Conservation (phyloP, 2,113 vertebrate genomes). For the Amblyornis subalaris region DNA sequence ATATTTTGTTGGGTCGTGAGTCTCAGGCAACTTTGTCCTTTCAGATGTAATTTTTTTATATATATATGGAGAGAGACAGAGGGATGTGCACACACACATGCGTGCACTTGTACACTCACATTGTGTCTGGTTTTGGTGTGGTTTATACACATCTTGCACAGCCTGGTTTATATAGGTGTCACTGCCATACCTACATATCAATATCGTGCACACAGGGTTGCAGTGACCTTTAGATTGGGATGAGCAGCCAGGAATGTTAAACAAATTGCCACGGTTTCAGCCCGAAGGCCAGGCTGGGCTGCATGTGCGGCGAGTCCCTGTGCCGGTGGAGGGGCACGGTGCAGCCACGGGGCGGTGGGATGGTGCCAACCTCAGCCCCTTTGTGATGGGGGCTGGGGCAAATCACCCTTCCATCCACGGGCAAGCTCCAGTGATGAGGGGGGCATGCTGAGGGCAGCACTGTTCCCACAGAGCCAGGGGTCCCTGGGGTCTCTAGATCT, state of each 20-base stretch:
- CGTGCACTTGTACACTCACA: neutral
- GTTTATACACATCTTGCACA: neutral
- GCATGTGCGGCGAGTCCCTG: accelerated
- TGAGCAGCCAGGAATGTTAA: conserved; percentile 52
- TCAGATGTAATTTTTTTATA: conserved; percentile 49
- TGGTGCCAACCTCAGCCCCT: accelerated
- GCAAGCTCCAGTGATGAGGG: no score
- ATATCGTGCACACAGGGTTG: neutral
- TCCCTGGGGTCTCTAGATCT: neutral
- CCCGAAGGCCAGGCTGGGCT: neutral
- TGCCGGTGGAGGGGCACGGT: accelerated
- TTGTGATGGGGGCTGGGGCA: neutral
- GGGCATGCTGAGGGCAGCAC: neutral
- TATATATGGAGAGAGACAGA: neutral
- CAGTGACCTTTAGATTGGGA: conserved; percentile 52
- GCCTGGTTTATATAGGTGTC: neutral
- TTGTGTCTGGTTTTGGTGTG: neutral
- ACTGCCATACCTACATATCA: neutral
- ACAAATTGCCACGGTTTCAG: neutral
- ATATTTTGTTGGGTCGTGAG: conserved; percentile 35
- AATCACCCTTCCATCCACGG: neutral
- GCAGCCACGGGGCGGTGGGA: accelerated
- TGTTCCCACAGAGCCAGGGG: accelerated
- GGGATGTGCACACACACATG: neutral
- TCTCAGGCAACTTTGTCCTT: conserved; percentile 55